phyloP scores from a whole-genome alignment of 2,797 vertebrate genomes.

The Enteromius treurensis region DNA sequence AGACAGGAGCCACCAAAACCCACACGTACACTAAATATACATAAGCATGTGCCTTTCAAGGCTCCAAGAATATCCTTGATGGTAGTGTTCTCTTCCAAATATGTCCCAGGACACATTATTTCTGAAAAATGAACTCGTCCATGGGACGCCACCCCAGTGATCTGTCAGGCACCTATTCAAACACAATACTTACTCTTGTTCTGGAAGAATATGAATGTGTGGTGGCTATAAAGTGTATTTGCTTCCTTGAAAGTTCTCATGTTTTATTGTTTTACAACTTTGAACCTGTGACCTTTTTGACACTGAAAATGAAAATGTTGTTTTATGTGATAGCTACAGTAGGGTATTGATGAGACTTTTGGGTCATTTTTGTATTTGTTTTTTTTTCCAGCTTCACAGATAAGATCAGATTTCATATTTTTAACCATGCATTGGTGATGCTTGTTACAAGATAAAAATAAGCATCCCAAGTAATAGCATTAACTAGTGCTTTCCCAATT shows the following conservation, averaged over 20 bases:
- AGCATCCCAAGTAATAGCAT: background rate
- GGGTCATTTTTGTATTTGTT: background rate
- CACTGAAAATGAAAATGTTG: background rate
- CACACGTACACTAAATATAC: conserved; percentile 52
- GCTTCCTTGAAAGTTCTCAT: background rate
- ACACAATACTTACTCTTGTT: conserved; percentile 32
- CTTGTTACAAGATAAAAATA: background rate
- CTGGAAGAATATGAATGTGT: conserved; percentile 19
- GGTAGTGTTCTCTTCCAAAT: conserved; percentile 32
- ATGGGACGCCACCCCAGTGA: conserved; percentile 15
- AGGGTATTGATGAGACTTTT: background rate
- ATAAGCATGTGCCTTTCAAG: conserved; percentile 33
- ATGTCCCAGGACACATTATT: conserved; percentile 39
- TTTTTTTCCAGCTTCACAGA: background rate
- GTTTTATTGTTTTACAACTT: background rate
- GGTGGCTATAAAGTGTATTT: conserved; percentile 7
- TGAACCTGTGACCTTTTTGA: conserved; percentile 6
- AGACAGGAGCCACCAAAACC: conserved; percentile 44
- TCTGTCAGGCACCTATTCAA: conserved; percentile 21
- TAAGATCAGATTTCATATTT: background rate
- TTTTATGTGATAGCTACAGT: background rate
- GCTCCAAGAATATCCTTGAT: conserved; percentile 39
- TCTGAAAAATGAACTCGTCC: conserved; percentile 27
- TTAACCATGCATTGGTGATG: background rate
- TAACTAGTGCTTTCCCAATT: background rate